Evolutionary conservation across 2,113 vertebrate species (phyloP).

Genomic region (Sorex araneus): DNA sequence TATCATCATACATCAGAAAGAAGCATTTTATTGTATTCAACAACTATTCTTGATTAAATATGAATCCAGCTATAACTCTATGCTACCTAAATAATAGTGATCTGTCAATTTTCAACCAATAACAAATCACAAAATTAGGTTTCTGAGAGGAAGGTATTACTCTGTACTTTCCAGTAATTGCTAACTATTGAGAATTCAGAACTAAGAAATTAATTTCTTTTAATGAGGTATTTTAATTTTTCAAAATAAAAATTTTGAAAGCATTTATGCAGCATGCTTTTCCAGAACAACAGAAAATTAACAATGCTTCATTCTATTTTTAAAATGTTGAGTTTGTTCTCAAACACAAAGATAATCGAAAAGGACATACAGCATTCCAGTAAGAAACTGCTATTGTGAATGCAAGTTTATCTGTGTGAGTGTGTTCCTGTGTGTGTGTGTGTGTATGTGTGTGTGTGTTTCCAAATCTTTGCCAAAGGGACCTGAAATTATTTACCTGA

Average conservation of each 20-base stretch:
- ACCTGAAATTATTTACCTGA: not conserved
- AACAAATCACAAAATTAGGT: not conserved
- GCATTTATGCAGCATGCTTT: no score
- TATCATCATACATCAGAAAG: not conserved
- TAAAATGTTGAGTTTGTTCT: constrained; percentile 26
- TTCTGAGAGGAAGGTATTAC: not conserved
- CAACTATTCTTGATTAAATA: constrained; percentile 21
- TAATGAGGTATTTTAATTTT: not conserved
- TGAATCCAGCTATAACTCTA: not conserved
- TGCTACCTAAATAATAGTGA: not conserved
- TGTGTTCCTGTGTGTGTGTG: not conserved
- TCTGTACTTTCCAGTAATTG: not conserved
- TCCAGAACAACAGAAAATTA: not conserved
- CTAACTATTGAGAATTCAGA: not conserved
- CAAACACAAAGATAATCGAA: not conserved
- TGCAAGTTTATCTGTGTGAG: not conserved
- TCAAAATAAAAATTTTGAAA: not conserved
- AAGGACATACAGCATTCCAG: not conserved
- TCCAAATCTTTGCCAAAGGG: not conserved
- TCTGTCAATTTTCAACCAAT: not conserved
- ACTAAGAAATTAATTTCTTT: not conserved
- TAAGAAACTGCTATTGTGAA: not conserved
- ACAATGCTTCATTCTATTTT: fast-evolving
- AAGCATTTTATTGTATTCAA: not conserved
- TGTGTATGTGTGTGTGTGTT: not conserved